These are phyloP conservation scores for Dendrocincla tyrannina DNA, from an alignment of 2,797 vertebrate species.

Conservation along the genomic window DNA sequence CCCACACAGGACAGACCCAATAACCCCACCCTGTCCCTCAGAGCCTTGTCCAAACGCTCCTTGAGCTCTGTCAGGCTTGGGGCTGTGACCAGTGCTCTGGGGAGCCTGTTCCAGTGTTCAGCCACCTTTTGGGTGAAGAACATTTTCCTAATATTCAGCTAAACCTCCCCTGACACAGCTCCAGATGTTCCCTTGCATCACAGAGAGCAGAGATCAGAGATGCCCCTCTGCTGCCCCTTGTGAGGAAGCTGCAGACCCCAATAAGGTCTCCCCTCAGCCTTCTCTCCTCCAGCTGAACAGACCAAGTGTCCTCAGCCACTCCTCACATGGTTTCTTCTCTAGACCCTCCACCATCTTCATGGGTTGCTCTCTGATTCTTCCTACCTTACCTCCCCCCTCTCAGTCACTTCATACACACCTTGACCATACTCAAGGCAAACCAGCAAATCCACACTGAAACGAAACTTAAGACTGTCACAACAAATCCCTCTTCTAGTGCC, in stretches of 20 bases:
- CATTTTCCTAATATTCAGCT: no score
- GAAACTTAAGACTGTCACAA: background rate
- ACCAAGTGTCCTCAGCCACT: background rate
- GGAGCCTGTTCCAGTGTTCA: background rate
- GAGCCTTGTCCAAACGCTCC: rapidly evolving
- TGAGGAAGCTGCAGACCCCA: background rate
- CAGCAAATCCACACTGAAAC: background rate
- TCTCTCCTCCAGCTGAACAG: background rate
- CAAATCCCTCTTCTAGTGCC: background rate
- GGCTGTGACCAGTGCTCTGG: background rate
- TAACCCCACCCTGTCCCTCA: no score
- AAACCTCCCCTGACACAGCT: background rate
- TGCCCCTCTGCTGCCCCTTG: background rate
- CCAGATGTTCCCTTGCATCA: background rate
- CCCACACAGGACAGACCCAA: background rate
- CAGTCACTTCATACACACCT: background rate
- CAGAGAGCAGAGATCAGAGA: background rate
- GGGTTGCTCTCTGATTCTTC: background rate
- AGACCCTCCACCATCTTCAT: background rate
- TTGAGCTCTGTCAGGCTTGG: background rate
- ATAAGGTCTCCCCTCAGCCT: background rate
- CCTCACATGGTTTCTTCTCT: background rate
- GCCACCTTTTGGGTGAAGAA: background rate
- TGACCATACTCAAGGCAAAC: background rate
- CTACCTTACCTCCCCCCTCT: background rate